A percentile compares a stretch with the other conserved stretches of the same genome.
Evolutionary conservation across 2,113 vertebrate species (phyloP).

Genomic region (Elephas maximus): DNA sequence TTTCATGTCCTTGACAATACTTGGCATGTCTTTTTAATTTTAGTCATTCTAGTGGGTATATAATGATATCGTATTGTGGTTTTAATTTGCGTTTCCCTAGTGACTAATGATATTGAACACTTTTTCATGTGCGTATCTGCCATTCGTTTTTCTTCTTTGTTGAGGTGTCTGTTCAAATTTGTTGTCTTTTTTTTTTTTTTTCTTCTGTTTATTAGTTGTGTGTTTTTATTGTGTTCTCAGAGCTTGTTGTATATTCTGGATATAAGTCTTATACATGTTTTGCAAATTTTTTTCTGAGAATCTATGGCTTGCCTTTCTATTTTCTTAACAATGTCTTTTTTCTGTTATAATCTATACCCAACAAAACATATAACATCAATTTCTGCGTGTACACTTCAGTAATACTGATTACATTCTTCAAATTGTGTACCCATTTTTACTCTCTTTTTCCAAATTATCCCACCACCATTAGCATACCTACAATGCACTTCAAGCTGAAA

Average conservation of each 20-base stretch:
- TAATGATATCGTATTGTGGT: no score
- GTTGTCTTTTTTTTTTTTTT: conserved; percentile 1
- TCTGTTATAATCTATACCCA: no score
- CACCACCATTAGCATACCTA: no score
- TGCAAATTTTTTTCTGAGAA: conserved; percentile 9
- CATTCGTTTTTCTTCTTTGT: background rate
- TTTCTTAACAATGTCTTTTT: conserved; percentile 8
- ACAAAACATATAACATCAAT: no score
- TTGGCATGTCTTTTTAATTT: background rate
- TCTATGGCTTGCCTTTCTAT: conserved; percentile 35
- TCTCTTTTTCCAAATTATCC: no score
- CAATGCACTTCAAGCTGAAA: no score
- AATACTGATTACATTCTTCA: no score
- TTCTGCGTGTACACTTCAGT: no score
- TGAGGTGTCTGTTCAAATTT: background rate
- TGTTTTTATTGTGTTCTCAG: background rate
- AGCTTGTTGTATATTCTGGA: background rate
- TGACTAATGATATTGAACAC: no score
- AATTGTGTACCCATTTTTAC: no score
- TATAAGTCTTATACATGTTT: conserved; percentile 12
- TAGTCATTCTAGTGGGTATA: background rate
- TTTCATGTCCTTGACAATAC: background rate
- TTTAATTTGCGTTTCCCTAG: no score
- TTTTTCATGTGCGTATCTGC: no score
- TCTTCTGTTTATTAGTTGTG: background rate